Evolutionary conservation across 2,797 vertebrate species (phyloP), one percentile per base, ranked within the genome.

Genomic region (Macroramphosus scolopax): DNA sequence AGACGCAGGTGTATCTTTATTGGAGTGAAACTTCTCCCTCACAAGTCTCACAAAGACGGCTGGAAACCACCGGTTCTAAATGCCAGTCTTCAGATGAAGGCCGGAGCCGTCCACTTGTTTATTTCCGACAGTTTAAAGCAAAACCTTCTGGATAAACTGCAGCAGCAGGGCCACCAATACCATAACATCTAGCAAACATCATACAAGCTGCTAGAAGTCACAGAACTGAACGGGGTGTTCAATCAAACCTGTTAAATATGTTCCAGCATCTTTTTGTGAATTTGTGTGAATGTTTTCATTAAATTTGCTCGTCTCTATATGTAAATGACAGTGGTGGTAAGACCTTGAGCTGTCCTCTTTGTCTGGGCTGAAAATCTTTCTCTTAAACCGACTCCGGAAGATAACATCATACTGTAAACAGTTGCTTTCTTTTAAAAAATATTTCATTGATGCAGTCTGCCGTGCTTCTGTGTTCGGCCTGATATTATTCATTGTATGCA

Each of bases 1-100:
- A 28, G 35, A 54, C 77, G 71, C 75, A 79, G 78, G 81, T 84
- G 73, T 58, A 62, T 61, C 75, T 66, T 68, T 66, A 77, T 61
- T 54, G 60, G 75, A 72, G 52, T 66, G 71, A 81, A 78, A 74
- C 67, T 50, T 66, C 46, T 66, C 44, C 47, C 48, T 64, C 44
- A 45, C 41, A n/a, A n/a, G n/a, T n/a, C n/a, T n/a, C n/a, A n/a
- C 1, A 47, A 53, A 56, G 28, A 47, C 25, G 31, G 65, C 31
- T 31, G 44, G n/a, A 34, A 36, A 63, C 42, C 35, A 33, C 5
- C 40, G 20, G 33, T 46, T 63, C 45, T 43, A 36, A 54, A 62
- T 57, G 42, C 25, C 4, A 44, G 38, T 46, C 49, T 45, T 56
- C 52, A 32, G 38, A 58, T 17, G 36, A 43, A 20, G 4, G 25